These are phyloP conservation scores for Rhincodon typus DNA, from an alignment of 2,797 vertebrate genomes.

Conservation along the genomic window DNA sequence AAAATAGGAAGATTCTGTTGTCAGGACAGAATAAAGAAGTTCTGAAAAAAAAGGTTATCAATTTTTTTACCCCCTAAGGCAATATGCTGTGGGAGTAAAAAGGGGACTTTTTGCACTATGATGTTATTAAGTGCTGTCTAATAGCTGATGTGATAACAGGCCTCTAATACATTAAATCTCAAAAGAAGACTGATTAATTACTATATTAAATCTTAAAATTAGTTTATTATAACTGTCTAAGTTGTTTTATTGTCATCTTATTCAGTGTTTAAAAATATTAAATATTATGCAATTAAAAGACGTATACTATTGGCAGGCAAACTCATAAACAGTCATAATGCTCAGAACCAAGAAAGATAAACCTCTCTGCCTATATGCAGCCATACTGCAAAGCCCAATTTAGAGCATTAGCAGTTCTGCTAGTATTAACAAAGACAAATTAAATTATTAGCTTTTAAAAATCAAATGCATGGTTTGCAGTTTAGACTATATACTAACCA, in stretches of 20 bases:
- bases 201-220: constrained; percentile 17
- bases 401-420: constrained; percentile 16
- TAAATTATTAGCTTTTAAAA: background rate
- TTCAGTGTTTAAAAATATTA: background rate
- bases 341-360: background rate
- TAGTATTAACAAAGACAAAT: constrained; percentile 4
- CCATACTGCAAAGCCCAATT: background rate
- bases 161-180: background rate
- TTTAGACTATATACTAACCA: constrained; percentile 39
- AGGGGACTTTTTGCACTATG: background rate
- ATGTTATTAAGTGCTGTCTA: background rate
- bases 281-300: constrained; percentile 14
- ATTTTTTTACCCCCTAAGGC: background rate
- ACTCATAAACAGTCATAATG: background rate
- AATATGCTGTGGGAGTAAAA: background rate
- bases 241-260: background rate
- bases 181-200: constrained; percentile 29
- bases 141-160: background rate
- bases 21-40: background rate
- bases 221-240: constrained; percentile 22
- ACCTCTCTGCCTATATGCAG: background rate
- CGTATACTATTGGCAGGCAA: background rate
- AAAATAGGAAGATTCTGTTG: background rate
- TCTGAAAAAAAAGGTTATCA: background rate
- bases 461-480: background rate